Evolutionary conservation across 2,113 vertebrate species (phyloP), one percentile per base, ranked within the genome.

Genomic region (Cichladusa arquata): DNA sequence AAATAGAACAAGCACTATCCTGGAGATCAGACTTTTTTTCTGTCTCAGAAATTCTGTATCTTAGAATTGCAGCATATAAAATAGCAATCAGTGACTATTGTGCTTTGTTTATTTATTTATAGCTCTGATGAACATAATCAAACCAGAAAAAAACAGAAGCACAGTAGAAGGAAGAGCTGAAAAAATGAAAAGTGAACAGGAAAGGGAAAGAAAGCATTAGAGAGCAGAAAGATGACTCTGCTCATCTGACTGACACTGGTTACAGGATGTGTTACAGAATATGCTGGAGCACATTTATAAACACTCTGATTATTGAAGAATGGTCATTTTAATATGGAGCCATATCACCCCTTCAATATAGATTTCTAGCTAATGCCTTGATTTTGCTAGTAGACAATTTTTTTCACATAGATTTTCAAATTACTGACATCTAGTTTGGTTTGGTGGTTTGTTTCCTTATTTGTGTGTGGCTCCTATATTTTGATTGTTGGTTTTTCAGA

Each of bases 51-150:
- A 66, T 54, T 66, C 26, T 58, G 13, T 73, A n/a, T 91, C 64
- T 36, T 74, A 42, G 28, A 86, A 69, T 34, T 58, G 87, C 48
- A 74, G 65, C 65, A 78, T 67, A 73, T 74, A 89, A 92, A 89
- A 42, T 84, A 92, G 87, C 92, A 92, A 92, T 96, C 87, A 95
- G 93, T 44, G 78, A 64, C 44, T 81, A 91, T 87, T 86, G 77
- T 94, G 38, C 51, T 96, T 95, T 96, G 90, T 92, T 96, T 95
- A 18, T 91, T 94, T 92, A 86, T 94, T 91, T 91, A 84, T 94
- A 81, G 47, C 73, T 71, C 25, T 81, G 73, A 86, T 86, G 67
- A 95, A 80, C 51, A 11, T 61, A 28, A 86, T 72, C 69, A 86
- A 90, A 53, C 16, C 33, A 86, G 67, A 73, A 92, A 47, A 47